These are phyloP conservation scores for Catostylus mosaicus DNA, from an alignment of 30 jellyfish, hydroid and myxozoan species.

Conservation along the genomic window DNA sequence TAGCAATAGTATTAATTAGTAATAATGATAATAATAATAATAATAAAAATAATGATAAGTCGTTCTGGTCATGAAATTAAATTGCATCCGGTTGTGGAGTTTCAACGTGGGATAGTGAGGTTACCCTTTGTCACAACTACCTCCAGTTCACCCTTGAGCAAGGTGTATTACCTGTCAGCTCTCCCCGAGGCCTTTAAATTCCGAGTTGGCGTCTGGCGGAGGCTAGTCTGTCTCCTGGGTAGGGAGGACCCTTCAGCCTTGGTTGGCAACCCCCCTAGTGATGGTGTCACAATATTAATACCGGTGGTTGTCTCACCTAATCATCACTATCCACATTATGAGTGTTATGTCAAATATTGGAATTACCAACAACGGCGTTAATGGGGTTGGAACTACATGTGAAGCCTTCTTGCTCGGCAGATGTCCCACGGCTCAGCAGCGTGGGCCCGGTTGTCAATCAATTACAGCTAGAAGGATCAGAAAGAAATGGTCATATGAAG, in stretches of 20 bases:
- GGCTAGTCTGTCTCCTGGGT: conserved; percentile 14
- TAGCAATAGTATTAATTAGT: too few relatives aligned
- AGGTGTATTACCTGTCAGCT: too few relatives aligned
- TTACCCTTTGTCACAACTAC: too few relatives aligned
- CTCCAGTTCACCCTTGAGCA: too few relatives aligned
- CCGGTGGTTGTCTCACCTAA: conserved; percentile 22
- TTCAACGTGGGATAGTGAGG: too few relatives aligned
- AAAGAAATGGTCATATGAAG: conserved; percentile 19
- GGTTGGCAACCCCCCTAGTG: conserved; percentile 24
- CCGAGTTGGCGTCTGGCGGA: conserved; percentile 12
- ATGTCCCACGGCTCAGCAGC: background rate
- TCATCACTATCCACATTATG: conserved; percentile 17
- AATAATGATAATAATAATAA: too few relatives aligned
- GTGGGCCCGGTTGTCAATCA: background rate
- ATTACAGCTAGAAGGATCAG: conserved; percentile 14
- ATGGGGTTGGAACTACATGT: conserved; percentile 4
- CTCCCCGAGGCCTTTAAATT: background rate
- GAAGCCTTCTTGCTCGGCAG: background rate
- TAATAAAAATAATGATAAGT: too few relatives aligned
- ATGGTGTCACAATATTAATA: conserved; percentile 8
- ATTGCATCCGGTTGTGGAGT: too few relatives aligned
- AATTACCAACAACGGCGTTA: background rate
- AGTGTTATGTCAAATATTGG: background rate
- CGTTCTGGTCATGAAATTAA: too few relatives aligned
- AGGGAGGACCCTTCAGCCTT: conserved; percentile 19